These are phyloP conservation scores for Teinopalpus imperialis DNA, from an alignment of 2,888 invertebrate species.

Conservation along the genomic window DNA sequence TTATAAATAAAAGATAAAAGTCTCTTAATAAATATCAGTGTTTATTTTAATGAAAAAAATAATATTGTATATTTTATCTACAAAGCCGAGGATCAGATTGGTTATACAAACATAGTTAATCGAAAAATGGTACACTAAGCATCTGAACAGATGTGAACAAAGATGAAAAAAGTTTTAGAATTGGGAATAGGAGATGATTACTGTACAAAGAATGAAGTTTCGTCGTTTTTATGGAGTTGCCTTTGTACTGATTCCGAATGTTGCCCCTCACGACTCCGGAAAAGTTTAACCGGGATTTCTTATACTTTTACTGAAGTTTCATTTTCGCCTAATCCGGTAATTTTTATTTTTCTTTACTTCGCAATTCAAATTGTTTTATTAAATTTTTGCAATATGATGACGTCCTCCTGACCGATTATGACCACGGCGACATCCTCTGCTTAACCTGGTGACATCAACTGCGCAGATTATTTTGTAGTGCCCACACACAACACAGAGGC, in stretches of 20 bases:
- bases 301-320: slow-evolving; percentile 58
- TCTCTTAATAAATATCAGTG: no score
- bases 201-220: slow-evolving; percentile 75
- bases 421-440: no score
- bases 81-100: slow-evolving; percentile 8
- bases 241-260: slow-evolving; percentile 72
- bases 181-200: slow-evolving; percentile 75
- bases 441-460: no score
- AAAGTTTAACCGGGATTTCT: slow-evolving; percentile 58
- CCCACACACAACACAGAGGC: no score
- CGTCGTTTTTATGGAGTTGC: slow-evolving; percentile 73
- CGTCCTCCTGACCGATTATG: no score
- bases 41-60: no score
- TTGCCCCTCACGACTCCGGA: slow-evolving; percentile 58
- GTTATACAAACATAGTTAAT: slow-evolving; percentile 38
- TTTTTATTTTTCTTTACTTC: slow-evolving; percentile 50
- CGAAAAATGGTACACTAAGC: slow-evolving; percentile 56
- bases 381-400: no score
- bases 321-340: slow-evolving; percentile 59
- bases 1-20: no score
- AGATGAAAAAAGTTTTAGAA: slow-evolving; percentile 79
- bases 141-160: slow-evolving; percentile 74
- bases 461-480: no score
- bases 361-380: slow-evolving; percentile 25
- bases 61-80: no score